Evolutionary conservation across 2,888 invertebrate genomes (phyloP).

Genomic region (Sphaerophoria rueppellii): DNA sequence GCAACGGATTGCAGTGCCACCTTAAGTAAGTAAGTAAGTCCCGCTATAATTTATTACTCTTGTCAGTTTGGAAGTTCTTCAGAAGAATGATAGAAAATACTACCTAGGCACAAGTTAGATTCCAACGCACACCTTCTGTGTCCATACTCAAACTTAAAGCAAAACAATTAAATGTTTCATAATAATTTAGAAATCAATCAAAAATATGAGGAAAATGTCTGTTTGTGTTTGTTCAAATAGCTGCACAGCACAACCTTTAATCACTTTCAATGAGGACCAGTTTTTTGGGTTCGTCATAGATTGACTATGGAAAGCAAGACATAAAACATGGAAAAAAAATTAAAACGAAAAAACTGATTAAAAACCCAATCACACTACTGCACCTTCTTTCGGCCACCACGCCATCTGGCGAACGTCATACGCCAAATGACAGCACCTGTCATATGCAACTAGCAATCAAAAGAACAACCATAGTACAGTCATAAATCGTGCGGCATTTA

Average conservation of each 20-base stretch:
- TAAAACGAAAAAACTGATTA: conserved; percentile 42
- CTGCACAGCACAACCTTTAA: neutral
- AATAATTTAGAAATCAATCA: neutral
- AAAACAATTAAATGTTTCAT: neutral
- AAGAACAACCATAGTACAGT: conserved; percentile 35
- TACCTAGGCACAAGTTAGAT: too few species aligned
- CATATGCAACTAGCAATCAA: conserved; percentile 61
- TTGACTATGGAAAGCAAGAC: neutral
- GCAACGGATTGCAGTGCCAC: too few species aligned
- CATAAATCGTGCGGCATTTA: conserved; percentile 45
- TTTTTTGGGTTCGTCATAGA: conserved; percentile 20
- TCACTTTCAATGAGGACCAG: conserved; percentile 17
- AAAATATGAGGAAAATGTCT: neutral
- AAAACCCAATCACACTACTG: conserved; percentile 59
- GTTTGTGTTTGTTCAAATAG: neutral
- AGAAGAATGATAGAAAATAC: too few species aligned
- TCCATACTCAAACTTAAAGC: too few species aligned
- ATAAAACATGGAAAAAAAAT: neutral
- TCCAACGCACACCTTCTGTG: too few species aligned
- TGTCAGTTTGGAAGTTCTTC: too few species aligned
- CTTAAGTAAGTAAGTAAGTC: too few species aligned
- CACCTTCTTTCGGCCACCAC: conserved; percentile 62
- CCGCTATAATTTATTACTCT: too few species aligned
- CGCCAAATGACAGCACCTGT: conserved; percentile 64
- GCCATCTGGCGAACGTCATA: conserved; percentile 53